Base-by-base conservation (phyloP, 1,140 invertebrate species). In the Apis laboriosa region DNA sequence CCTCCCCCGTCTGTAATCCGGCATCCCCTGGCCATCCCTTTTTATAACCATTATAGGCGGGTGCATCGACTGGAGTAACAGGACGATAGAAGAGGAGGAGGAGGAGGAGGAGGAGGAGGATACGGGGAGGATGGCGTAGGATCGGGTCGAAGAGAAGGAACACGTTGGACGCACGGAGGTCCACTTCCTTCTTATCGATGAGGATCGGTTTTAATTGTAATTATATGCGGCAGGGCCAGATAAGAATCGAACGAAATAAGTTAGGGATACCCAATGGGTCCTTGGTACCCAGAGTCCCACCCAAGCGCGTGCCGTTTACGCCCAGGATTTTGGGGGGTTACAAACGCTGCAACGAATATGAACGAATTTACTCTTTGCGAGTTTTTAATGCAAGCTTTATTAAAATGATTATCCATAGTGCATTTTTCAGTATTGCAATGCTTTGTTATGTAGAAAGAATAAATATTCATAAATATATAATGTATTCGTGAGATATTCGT, bases 161-260 rank as follows among this genome's bases (percentile, higher is more conserved):
- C 75, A 61, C 61, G 15, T 19, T 74, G 87, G 72, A 86, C 56
- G 68, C 56, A 73, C 64, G 77, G 70, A 77, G 88, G 81, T 82
- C 78, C 63, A 24, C 80, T 82, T 49, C 77, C 78, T 55, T 43
- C 83, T 85, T 94, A 94, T 94, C 93, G 88, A n/a, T 84, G 88
- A 88, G 89, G 91, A 94, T 94, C 93, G 92, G 90, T 94, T 94
- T 94, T 94, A 94, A 94, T 94, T 94, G 92, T 94, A 93, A 94
- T 94, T 93, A 93, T 94, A 93, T 93, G 92, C 92, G 91, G 89
- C 91, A 85, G 87, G 86, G 43, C 15, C 75, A 87, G 93, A 93
- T 93, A 94, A 93, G 87, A 85, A 93, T 93, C 87, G 82, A 86
- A 87, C 77, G 84, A 71, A 89, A 88, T 80, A 85, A 90, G 84